Base-by-base conservation (phyloP, 2,113 vertebrate species). In the Eclectus roratus region DNA sequence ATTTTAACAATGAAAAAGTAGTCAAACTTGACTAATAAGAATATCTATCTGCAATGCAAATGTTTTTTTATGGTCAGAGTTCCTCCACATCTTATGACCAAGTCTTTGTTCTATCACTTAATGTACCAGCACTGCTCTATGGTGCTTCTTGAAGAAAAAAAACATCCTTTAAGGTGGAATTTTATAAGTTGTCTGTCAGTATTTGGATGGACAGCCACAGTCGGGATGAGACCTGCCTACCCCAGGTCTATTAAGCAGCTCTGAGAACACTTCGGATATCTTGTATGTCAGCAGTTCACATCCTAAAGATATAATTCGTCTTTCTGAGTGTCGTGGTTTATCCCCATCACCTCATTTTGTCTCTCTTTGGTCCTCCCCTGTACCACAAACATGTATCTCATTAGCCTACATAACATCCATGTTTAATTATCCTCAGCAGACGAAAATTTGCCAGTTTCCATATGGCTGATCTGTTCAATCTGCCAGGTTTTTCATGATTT, bases 381-480 rank as follows among this genome's bases (percentile, higher is more conserved):
- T 58, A 81, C 44, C 90, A 86, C 44, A 65, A 94, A 91, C 65
- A 61, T 79, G 55, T 87, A 79, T 87, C 73, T 94, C 83, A 91
- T 88, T 91, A 86, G 58, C 76, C 87, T 74, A 70, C 63, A 49
- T 80, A 86, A 94, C 72, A 89, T 80, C 74, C 70, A 78, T 4
- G 28, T 85, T 88, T 86, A 76, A 94, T 91, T 94, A 96, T 82
- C 83, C 87, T 82, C 87, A 89, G 93, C 94, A 87, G 80, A 46
- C 66, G 89, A 89, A 96, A 96, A 96, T 86, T 94, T 94, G 94
- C 80, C 88, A 93, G 72, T 93, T 93, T 97, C 94, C 94, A 95
- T 94, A 94, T 93, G 95, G 92, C 84, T 82, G 81, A 89, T 91
- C 84, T 89, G 84, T 89, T 96, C 87, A 90, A 85, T 92, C 92